Percentiles rank a stretch among this genome's conserved stretches.
These are phyloP conservation scores for Mylabris sibirica DNA, from an alignment of 2,888 invertebrate genomes.

Conservation along the genomic window DNA sequence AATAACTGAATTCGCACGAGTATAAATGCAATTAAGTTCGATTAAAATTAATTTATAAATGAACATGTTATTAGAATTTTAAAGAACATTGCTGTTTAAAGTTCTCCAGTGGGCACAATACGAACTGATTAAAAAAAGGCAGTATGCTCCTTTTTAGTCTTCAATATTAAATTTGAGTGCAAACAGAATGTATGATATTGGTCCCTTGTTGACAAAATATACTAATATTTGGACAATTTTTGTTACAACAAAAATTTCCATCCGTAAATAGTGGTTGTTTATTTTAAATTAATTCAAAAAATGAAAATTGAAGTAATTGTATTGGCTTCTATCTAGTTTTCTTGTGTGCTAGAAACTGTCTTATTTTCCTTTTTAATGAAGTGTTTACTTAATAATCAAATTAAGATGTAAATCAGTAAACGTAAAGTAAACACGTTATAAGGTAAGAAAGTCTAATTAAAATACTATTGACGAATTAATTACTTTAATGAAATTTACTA, in stretches of 20 bases:
- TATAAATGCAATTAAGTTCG: constrained; percentile 24
- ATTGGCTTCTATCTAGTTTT: background rate
- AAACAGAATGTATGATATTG: constrained; percentile 26
- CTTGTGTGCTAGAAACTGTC: background rate
- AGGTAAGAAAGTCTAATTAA: background rate
- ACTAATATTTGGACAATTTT: constrained; percentile 4
- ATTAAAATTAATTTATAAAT: constrained; percentile 25
- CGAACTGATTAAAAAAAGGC: constrained; percentile 23
- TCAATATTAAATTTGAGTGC: constrained; percentile 29
- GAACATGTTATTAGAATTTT: constrained; percentile 27
- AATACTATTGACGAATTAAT: background rate
- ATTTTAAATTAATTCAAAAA: constrained; percentile 8
- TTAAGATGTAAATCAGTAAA: constrained; percentile 8
- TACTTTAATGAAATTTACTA: background rate
- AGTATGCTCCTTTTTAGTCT: constrained; percentile 23
- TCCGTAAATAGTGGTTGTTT: background rate
- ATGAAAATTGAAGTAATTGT: background rate
- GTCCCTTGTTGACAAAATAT: background rate
- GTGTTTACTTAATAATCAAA: constrained; percentile 10
- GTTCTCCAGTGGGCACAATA: constrained; percentile 15
- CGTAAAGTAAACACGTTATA: background rate
- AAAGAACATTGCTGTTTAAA: constrained; percentile 10
- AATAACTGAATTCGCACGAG: constrained; percentile 8
- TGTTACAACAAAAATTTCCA: background rate
- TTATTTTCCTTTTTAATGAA: background rate